Percentiles rank a stretch among this genome's conserved stretches.
phyloP scores from a whole-genome alignment of 53 echinoderm and acorn worm genomes.

The Hippasteria phrygiana region DNA sequence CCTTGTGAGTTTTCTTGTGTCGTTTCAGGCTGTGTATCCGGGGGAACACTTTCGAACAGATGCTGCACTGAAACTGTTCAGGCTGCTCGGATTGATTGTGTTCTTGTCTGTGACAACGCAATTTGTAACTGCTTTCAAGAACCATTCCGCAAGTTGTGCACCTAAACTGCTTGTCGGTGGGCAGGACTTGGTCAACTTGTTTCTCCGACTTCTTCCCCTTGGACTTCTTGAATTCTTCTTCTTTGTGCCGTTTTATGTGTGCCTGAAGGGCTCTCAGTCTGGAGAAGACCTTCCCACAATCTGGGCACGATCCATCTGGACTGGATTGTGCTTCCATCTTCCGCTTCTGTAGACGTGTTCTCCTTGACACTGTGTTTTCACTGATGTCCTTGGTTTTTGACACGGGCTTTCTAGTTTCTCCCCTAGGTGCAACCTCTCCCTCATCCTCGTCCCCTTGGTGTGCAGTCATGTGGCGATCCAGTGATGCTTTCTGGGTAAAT shows the following conservation, averaged over 20 bases:
- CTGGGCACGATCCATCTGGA: slow-evolving; percentile 6
- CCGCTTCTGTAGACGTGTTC: not conserved
- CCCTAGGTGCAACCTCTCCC: not conserved
- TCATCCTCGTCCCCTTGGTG: slow-evolving; percentile 24
- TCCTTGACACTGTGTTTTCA: not conserved
- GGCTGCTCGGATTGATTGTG: not conserved
- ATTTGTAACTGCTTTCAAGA: not conserved
- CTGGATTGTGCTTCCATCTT: not conserved
- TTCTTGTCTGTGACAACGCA: not conserved
- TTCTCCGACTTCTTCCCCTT: not conserved
- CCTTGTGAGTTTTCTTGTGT: not conserved
- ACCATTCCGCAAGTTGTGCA: not conserved
- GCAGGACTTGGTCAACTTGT: not conserved
- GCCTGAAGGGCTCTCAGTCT: not conserved
- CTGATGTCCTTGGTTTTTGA: not conserved
- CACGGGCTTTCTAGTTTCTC: not conserved
- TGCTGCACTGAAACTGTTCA: not conserved
- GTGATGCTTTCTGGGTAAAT: slow-evolving; percentile 33
- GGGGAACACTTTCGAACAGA: not conserved
- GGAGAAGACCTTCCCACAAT: slow-evolving; percentile 19
- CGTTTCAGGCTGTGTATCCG: not conserved
- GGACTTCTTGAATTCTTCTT: not conserved
- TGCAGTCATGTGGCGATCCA: slow-evolving; percentile 15
- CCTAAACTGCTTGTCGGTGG: not conserved
- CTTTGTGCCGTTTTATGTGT: slow-evolving; percentile 5